Base-by-base conservation (phyloP, 2,888 invertebrate genomes). In the Papilio elwesi region DNA sequence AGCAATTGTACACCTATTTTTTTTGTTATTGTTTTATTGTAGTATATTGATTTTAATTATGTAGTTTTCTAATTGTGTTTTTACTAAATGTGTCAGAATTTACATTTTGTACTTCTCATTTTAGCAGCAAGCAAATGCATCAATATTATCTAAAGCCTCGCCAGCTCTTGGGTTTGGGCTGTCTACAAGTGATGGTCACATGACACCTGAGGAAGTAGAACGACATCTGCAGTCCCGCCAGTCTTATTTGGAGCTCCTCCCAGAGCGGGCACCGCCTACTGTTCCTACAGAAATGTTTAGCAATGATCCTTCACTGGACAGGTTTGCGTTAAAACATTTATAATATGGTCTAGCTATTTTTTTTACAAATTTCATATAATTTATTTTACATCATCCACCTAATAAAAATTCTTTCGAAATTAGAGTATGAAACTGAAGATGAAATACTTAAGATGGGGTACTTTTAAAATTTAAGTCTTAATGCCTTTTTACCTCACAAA, bases 211-310 rank as follows among this genome's bases (percentile, higher is more conserved):
- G 83, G 98, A 98, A 88, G 97, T 98, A 9, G 98, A 98, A 86
- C 95, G 98, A 53, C 98, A 98, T 86, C 91, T 98, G 76, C 98
- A 98, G 86, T 97, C 98, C 13, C 94, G 97, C 15, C 97, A 97
- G 81, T 96, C 96, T 38, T 96, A 97, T 85, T 91, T 97, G 90
- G 97, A 97, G 87, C 91, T 97, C 76, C 94, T 97, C 76, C 97
- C 97, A 2, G 98, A 98, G 86, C 95, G 97, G 79, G 97, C 98
- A 48, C 97, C 98, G 0, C 96, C 97, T 0, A 97, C 98, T 12
- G 97, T 98, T 47, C 98, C 98, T 6, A 97, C 97, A 55, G 98
- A 98, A 91, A 98, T 98, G 96, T 98, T 98, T 85, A 98, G 98
- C 89, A 98, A 98, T 89, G 98, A 98, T 82, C 97, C 97, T 69